Base-by-base conservation (phyloP, 2,797 vertebrate species). In the Buphagus erythrorhynchus region DNA sequence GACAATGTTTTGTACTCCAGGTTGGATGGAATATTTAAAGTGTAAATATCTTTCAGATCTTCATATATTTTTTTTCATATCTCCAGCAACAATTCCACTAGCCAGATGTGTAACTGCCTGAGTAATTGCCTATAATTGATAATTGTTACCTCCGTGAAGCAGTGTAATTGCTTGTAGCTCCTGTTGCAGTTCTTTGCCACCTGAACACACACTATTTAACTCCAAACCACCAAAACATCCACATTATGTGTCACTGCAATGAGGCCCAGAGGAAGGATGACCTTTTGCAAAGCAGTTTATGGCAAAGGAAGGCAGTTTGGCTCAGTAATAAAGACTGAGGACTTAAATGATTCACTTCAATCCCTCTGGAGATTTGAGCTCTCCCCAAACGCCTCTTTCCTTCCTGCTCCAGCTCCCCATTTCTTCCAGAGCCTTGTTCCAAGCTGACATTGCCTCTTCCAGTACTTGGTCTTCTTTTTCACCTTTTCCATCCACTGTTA, bases 241-340 rank as follows among this genome's bases (percentile, higher is more conserved):
- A 0, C 17, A 6, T 11, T 13, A 6, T 13, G 29, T 45, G 77
- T 38, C 65, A 38, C 28, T 42, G 49, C 58, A 62, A 4, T 0
- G 2, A 3, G 51, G 17, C 36, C 22, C 1, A 36, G 65, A 8
- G 33, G 10, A 48, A 36, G 26, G 35, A 52, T 28, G 19, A 29
- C 26, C 16, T 61, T 88, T 40, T n/a, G 51, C 54, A 86, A 33
- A 74, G 77, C 63, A 12, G 16, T 3, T 9, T 5, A 40, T 5
- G 5, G 43, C 51, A 61, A 43, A 25, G 54, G 16, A 69, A 26
- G 42, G 45, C 16, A 43, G 38, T 28, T 51, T 13, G 52, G 31
- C 59, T 71, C 29, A 8, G 0, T 7, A 46, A 57, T 10, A 40
- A 62, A 45, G 17, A 5, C 57, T 16, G 24, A 74, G 52, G 22